Base-by-base conservation (phyloP, 2,113 vertebrate species). In the Chlorocebus sabaeus region DNA sequence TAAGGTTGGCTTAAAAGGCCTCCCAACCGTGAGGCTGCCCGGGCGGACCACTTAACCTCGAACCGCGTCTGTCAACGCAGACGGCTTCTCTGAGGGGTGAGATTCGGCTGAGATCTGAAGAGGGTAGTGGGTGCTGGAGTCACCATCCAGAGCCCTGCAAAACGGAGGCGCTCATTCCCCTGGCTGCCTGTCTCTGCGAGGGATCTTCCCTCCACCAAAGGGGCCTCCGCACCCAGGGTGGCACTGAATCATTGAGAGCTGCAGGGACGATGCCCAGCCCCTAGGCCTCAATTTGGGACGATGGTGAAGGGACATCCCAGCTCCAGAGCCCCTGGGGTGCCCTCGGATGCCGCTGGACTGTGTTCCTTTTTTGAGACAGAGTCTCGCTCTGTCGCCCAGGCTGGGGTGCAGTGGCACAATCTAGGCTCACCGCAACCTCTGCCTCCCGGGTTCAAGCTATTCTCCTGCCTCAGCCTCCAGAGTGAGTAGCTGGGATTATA, bases 51-150 rank as follows among this genome's bases (percentile, higher is more conserved):
- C 52, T 22, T 6, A 4, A 25, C 72, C 61, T 55, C 10, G 35
- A 23, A 32, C 45, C 20, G 27, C 32, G 1, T 8, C 27, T 59
- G 2, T 89, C 8, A 32, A 45, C 2, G n/a, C 72, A 79, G 61
- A 13, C 27, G 11, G 6, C 6, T 25, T 38, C 30, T 72, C 45
- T 61, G 50, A 22, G 2, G 25, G 50, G 20, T 32, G 25, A 40
- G 18, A 35, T n/a, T 68, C 59, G 8, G 32, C 40, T 4, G 23
- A 79, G 72, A 64, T 14, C 61, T 61, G 52, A 70, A 73, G 67
- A 4, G 0, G 40, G 6, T 8, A 5, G 55, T 27, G 25, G 68
- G 13, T 2, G 13, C 10, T 7, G n/a, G 3, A 18, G n/a, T 2
- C 10, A 22, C 30, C 3, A 3, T 30, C 68, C 38, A 27, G 90